Conservation (phyloP, 2,888 invertebrate genomes). For the Lysandra bellargus region DNA sequence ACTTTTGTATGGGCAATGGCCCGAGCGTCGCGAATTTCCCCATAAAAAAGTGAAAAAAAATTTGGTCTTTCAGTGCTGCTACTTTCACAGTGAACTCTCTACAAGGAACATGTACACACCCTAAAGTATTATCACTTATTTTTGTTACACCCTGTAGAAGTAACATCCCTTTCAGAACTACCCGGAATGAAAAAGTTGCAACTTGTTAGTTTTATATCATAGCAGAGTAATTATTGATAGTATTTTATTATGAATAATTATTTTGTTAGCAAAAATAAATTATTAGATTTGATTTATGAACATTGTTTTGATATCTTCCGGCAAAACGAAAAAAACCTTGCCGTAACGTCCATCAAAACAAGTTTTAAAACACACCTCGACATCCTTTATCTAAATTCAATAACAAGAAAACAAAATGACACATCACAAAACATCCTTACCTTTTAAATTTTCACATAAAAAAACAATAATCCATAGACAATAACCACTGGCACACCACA, state of each 20-base stretch:
- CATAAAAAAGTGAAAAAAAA: too few relatives aligned
- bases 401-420: not conserved
- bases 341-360: not conserved
- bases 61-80: too few relatives aligned
- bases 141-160: too few relatives aligned
- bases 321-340: constrained; percentile 5
- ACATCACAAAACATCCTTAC: not conserved
- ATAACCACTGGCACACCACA: constrained; percentile 43
- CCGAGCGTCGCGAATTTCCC: too few relatives aligned
- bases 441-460: constrained; percentile 26
- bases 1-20: too few relatives aligned
- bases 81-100: too few relatives aligned
- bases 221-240: not conserved
- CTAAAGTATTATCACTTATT: too few relatives aligned
- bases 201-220: not conserved
- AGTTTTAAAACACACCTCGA: not conserved
- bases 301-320: constrained; percentile 9
- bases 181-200: not conserved
- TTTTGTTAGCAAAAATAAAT: not conserved
- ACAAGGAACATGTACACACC: too few relatives aligned
- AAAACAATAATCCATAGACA: constrained; percentile 44
- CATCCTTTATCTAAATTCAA: not conserved
- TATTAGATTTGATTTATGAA: not conserved
- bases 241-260: not conserved
- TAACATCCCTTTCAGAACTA: not conserved